Evolutionary conservation across 2,888 invertebrate genomes (phyloP), one percentile per base, ranked within the genome.

Genomic region (Eudemis profundana): DNA sequence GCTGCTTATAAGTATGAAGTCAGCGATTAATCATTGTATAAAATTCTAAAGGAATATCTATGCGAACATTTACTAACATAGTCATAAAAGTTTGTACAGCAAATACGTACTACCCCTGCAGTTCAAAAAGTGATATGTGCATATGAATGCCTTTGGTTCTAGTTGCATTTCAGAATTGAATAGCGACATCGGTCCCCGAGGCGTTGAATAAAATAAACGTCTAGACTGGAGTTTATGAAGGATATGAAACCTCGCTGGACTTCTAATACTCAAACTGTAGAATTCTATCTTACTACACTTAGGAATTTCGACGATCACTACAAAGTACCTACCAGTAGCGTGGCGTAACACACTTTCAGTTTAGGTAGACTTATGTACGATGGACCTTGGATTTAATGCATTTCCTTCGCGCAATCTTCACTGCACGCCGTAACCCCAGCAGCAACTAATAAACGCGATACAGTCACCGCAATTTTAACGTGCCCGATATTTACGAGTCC

Each of bases 201-300:
- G 23, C 38, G 40, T 38, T 53, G 53, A 38, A 53, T 53, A 53
- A 53, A 53, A 38, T 51, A 51, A 21, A 23, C 53, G 53, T 53
- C 38, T 53, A 40, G 53, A 53, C 53, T 33, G 10, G 33, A 14
- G 15, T 53, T 38, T 38, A 53, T 53, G 53, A 23, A 38, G 23
- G 38, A 53, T 51, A 21, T 53, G 53, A 40, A 51, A 53, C 21
- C 38, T 15, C 38, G 23, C 53, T 7, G 21, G 51, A 51, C 21
- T 36, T 3, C 23, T 15, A 38, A 33, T 33, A 33, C 33, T 33
- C 33, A 8, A 38, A 19, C 21, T 38, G 33, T 7, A 23, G 23
- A 38, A 23, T 38, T 53, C 40, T 40, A 17, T 5, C 19, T 21
- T 42, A 1, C 2, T 8, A 10, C 2, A 10, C 44, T 44, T n/a